A percentile compares a stretch with the other conserved stretches of the same genome.
These are phyloP conservation scores for Drosophila subobscura DNA, from an alignment of 1,140 invertebrate genomes.

Conservation along the genomic window DNA sequence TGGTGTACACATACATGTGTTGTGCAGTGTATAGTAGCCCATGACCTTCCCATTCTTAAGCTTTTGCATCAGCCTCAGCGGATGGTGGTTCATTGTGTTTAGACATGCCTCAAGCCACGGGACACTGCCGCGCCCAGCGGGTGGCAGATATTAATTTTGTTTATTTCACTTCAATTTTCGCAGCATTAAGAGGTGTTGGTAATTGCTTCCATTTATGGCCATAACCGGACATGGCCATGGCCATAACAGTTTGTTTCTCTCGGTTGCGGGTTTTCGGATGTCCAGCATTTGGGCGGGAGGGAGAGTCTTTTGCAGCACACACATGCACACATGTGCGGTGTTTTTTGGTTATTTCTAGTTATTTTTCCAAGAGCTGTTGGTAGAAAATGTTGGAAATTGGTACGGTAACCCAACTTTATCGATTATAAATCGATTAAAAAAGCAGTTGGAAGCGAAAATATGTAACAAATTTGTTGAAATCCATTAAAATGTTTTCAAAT, in stretches of 20 bases:
- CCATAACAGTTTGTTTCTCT: slow-evolving; percentile 8
- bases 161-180: slow-evolving; percentile 32
- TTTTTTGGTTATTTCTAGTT: slow-evolving; percentile 8
- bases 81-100: slow-evolving; percentile 38
- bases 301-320: background rate
- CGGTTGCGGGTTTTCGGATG: too few species aligned
- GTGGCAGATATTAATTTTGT: slow-evolving; percentile 56
- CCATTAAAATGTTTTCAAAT: too few species aligned
- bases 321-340: background rate
- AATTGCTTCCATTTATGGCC: slow-evolving; percentile 54
- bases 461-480: too few species aligned
- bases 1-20: slow-evolving; percentile 14
- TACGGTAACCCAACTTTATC: too few species aligned
- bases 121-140: slow-evolving; percentile 12
- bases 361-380: background rate
- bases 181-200: slow-evolving; percentile 50
- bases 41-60: background rate
- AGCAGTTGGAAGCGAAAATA: too few species aligned
- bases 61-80: slow-evolving; percentile 10
- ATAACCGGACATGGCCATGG: slow-evolving; percentile 20
- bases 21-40: background rate
- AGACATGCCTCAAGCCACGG: slow-evolving; percentile 5
- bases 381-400: too few species aligned
- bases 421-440: too few species aligned
- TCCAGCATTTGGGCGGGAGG: background rate